Evolutionary conservation across 2,888 invertebrate species (phyloP).

Genomic region (Athrips mouffetella): DNA sequence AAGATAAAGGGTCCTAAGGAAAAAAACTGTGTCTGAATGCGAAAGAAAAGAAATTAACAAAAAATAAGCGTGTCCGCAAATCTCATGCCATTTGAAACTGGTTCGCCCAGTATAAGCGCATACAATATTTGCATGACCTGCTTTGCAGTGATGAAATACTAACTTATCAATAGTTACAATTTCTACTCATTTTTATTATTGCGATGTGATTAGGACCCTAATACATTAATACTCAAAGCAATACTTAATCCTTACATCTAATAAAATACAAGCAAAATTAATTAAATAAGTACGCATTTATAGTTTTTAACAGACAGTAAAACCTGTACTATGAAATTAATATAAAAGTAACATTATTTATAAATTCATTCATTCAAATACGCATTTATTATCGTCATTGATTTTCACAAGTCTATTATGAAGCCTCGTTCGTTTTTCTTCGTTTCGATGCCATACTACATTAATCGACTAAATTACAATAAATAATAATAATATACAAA

Average conservation of each 20-base stretch:
- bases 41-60: no score
- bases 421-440: conserved; percentile 9
- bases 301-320: conserved; percentile 31
- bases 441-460: conserved; percentile 16
- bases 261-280: conserved; percentile 34
- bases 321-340: conserved; percentile 20
- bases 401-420: background rate
- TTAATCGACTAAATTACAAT: conserved; percentile 21
- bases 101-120: no score
- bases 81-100: no score
- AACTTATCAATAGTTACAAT: no score
- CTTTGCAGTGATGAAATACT: no score
- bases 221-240: conserved; percentile 19
- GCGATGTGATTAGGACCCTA: no score
- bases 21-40: no score
- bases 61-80: no score
- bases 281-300: conserved; percentile 48
- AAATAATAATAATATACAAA: conserved; percentile 21
- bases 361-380: conserved; percentile 6
- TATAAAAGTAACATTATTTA: conserved; percentile 8
- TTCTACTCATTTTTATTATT: no score
- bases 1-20: no score
- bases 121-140: no score
- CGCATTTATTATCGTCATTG: background rate
- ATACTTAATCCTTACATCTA: conserved; percentile 36